phyloP scores from a whole-genome alignment of 2,113 vertebrate species.

The Nothoprocta perdicaria region DNA sequence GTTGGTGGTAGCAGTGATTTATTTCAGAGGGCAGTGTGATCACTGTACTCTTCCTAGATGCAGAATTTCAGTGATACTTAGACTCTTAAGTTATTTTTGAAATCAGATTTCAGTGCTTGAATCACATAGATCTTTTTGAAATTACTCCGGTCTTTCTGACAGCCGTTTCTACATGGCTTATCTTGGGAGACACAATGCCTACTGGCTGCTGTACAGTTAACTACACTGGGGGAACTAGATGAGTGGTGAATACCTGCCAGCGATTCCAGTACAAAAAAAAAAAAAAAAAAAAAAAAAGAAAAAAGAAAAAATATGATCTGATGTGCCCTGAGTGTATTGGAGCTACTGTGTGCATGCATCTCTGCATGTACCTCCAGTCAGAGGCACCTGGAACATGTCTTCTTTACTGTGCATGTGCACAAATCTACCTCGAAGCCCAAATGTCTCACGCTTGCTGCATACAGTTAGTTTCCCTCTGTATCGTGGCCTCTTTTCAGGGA shows the following conservation, averaged over 20 bases:
- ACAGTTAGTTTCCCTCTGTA: neutral
- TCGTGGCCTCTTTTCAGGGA: neutral
- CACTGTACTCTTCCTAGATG: slow-evolving; percentile 38
- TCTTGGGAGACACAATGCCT: neutral
- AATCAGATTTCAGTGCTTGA: slow-evolving; percentile 42
- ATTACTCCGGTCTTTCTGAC: slow-evolving; percentile 31
- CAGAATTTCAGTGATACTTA: slow-evolving; percentile 31
- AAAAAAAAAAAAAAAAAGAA: no score
- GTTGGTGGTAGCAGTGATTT: slow-evolving; percentile 34
- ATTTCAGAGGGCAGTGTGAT: slow-evolving; percentile 41
- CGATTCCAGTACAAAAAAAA: neutral
- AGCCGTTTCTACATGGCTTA: neutral
- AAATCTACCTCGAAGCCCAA: neutral
- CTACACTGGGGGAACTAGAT: slow-evolving; percentile 1
- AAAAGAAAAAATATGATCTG: neutral
- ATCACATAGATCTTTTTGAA: neutral
- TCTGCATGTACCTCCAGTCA: neutral
- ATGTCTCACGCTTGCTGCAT: neutral
- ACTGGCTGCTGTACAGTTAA: neutral
- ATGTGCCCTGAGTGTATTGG: neutral
- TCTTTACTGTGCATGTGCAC: neutral
- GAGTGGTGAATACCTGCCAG: slow-evolving; percentile 41
- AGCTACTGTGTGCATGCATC: neutral
- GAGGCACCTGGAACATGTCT: neutral
- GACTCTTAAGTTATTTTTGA: slow-evolving; percentile 15